These are phyloP conservation scores for Thymallus thymallus DNA, from an alignment of 2,113 vertebrate genomes.

Conservation along the genomic window DNA sequence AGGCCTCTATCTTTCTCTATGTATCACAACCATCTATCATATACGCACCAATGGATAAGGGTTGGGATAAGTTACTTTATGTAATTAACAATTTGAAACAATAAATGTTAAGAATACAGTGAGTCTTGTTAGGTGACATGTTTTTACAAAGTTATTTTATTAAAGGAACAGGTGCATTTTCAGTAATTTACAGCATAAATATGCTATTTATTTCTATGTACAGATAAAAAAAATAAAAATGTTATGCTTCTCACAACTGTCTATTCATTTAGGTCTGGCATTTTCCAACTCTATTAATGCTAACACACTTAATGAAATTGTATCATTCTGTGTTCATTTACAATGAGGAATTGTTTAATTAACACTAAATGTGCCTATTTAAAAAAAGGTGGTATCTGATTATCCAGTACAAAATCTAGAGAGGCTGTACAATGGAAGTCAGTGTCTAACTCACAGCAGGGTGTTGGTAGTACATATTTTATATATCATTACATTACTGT, in stretches of 20 bases:
- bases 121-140: not conserved
- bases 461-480: slow-evolving; percentile 54
- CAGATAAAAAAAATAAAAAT: slow-evolving; percentile 38
- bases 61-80: not conserved
- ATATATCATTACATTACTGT: slow-evolving; percentile 68
- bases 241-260: slow-evolving; percentile 28
- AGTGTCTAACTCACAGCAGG: slow-evolving; percentile 48
- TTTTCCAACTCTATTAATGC: slow-evolving; percentile 21
- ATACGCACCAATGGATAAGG: no score
- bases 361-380: slow-evolving; percentile 35
- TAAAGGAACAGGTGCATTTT: slow-evolving; percentile 51
- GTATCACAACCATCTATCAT: no score
- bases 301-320: slow-evolving; percentile 12
- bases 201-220: slow-evolving; percentile 66
- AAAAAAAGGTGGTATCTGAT: slow-evolving; percentile 28
- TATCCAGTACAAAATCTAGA: slow-evolving; percentile 45
- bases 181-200: slow-evolving; percentile 55
- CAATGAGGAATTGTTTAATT: slow-evolving; percentile 22
- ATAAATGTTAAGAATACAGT: not conserved
- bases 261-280: slow-evolving; percentile 10
- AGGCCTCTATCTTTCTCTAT: no score
- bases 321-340: slow-evolving; percentile 45
- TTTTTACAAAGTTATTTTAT: slow-evolving; percentile 69
- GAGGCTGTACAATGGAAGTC: slow-evolving; percentile 28
- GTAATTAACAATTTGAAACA: not conserved